Evolutionary conservation across 23 tunicate species (phyloP), one percentile per base, ranked within the genome.

Genomic region (Styela clava): DNA sequence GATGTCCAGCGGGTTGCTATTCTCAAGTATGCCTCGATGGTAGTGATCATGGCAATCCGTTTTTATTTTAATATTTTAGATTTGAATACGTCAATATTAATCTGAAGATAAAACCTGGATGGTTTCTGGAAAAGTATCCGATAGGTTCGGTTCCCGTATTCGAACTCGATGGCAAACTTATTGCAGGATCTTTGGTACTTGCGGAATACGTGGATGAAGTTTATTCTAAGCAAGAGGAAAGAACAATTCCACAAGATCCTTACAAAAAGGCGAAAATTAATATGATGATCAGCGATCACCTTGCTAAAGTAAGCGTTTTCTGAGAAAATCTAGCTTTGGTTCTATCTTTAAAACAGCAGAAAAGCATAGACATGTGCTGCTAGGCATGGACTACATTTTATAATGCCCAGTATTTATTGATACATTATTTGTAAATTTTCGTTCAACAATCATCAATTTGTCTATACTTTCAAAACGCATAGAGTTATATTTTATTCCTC

Each of bases 21-120:
- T n/a, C n/a, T n/a, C n/a, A n/a, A n/a, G n/a, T n/a, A n/a, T n/a
- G n/a, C n/a, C n/a, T n/a, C n/a, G n/a, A n/a, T n/a, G n/a, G n/a
- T n/a, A n/a, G n/a, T n/a, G n/a, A n/a, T n/a, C n/a, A n/a, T n/a
- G n/a, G n/a, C n/a, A n/a, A n/a, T n/a, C n/a, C n/a, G n/a, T n/a
- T n/a, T n/a, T n/a, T n/a, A n/a, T n/a, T n/a, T n/a, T 24, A 7
- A 65, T 65, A 65, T 85, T 65, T 2, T 82, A 91, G 97, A 30
- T 92, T 84, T 73, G 98, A 94, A 81, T 81, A 81, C 18, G 71
- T 94, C 83, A 94, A 94, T 63, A 88, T 88, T 79, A 76, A 85
- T 64, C 77, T 94, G 18, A 21, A 23, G 30, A 63, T 74, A 21
- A 94, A 94, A 69, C 94, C 98, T 5, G 87, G 82, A 31, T 94